Conservation (phyloP, 1,140 invertebrate species). For the Lerema accius region DNA sequence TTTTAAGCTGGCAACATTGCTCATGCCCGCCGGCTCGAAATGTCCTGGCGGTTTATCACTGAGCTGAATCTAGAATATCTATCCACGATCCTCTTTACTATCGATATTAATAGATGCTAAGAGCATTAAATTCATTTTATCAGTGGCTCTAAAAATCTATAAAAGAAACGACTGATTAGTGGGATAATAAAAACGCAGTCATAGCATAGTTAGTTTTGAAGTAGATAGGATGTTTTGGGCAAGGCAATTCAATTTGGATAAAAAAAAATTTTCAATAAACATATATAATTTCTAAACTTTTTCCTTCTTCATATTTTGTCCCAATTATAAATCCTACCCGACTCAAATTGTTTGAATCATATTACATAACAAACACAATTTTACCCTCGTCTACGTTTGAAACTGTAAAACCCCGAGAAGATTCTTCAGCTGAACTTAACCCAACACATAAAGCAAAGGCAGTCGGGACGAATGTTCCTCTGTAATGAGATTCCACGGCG, state of each 20-base stretch:
- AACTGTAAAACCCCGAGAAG: slow-evolving; percentile 38
- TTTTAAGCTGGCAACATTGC: slow-evolving; percentile 14
- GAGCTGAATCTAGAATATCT: neutral
- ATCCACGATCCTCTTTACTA: neutral
- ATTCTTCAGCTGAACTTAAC: slow-evolving; percentile 51
- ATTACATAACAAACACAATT: neutral
- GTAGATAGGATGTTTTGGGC: no score
- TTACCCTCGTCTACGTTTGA: neutral
- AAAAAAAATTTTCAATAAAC: no score
- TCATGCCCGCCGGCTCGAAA: neutral
- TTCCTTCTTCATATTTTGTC: neutral
- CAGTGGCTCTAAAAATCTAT: no score
- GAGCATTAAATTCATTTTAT: neutral
- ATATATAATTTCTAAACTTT: no score
- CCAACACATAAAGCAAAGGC: slow-evolving; percentile 51
- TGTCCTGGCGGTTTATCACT: neutral
- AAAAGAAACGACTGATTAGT: no score
- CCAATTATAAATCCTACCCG: neutral
- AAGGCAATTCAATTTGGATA: no score
- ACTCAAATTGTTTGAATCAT: slow-evolving; percentile 3
- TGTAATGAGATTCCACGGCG: slow-evolving; percentile 77
- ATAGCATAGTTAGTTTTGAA: no score
- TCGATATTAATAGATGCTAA: neutral
- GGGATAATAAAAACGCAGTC: no score
- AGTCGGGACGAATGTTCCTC: slow-evolving; percentile 55